Evolutionary conservation across 2,888 invertebrate genomes (phyloP), one percentile per base, ranked within the genome.

Genomic region (Phaonia tiefii): DNA sequence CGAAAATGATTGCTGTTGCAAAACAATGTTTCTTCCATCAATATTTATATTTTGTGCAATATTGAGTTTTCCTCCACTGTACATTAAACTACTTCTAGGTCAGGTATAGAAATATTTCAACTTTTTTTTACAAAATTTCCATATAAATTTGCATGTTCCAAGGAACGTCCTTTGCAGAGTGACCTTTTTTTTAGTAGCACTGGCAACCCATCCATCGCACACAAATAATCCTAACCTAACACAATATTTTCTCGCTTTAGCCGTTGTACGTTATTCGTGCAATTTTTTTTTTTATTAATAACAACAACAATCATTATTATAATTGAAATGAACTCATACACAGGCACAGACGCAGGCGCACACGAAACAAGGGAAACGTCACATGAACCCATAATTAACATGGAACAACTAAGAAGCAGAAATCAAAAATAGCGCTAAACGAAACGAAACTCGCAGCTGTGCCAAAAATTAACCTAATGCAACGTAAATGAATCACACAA

Each of bases 341-440:
- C 37, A 39, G 2, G 1, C 37, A 15, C 31, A 20, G 10, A 17
- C 15, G 37, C 37, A 60, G n/a, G 37, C 39, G 37, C 10, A 39
- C 37, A 31, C 37, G 63, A 42, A 63, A 63, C 63, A 20, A 22
- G 63, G 42, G 63, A 13, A 42, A 54, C 20, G 75, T 73, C 75
- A 81, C 73, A 81, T 73, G 78, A 81, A 78, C 81, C 81, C 75
- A 81, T 81, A 81, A 81, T 78, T 81, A 78, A 63, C 39, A 31
- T 31, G 66, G 71, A 78, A 81, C 49, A 72, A 54, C 75, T 31
- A 69, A 46, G 25, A 20, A 56, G 44, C 42, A 44, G 31, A 81
- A 76, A 76, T 76, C 70, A 73, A 80, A 80, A 75, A 81, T 81
- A 78, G 78, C 81, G 81, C 81, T 75, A 76, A 80, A 76, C 37